Evolutionary conservation across 2,113 vertebrate genomes (phyloP).

Genomic region (Rana temporaria): DNA sequence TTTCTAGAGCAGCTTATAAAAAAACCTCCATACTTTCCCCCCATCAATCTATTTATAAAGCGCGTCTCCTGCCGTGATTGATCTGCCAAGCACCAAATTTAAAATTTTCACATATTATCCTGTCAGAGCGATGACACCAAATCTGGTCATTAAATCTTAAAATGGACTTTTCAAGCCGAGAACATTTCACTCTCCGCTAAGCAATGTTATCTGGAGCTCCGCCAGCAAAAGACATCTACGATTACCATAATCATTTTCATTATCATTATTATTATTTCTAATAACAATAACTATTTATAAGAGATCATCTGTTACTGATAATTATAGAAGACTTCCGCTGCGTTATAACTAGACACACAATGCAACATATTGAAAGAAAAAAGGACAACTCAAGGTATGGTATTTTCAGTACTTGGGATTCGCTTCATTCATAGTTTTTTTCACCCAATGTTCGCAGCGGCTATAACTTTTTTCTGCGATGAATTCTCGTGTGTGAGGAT

Average conservation of each 20-base stretch:
- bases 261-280: too few species aligned
- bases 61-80: conserved; percentile 65
- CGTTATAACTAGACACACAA: too few species aligned
- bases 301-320: neutral
- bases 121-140: conserved; percentile 71
- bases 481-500: too few species aligned
- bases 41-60: conserved; percentile 53
- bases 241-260: neutral
- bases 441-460: too few species aligned
- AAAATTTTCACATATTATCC: conserved; percentile 70
- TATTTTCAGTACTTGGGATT: too few species aligned
- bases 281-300: too few species aligned
- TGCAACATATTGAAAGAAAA: too few species aligned
- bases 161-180: conserved; percentile 70
- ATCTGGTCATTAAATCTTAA: conserved; percentile 72
- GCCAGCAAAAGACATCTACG: neutral
- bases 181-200: conserved; percentile 68
- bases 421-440: too few species aligned
- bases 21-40: conserved; percentile 29
- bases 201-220: neutral
- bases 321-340: neutral
- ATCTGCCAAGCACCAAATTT: conserved; percentile 66
- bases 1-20: neutral
- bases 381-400: too few species aligned
- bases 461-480: too few species aligned